Conservation (phyloP, 1,140 invertebrate species). For the Calosoma granatense region DNA sequence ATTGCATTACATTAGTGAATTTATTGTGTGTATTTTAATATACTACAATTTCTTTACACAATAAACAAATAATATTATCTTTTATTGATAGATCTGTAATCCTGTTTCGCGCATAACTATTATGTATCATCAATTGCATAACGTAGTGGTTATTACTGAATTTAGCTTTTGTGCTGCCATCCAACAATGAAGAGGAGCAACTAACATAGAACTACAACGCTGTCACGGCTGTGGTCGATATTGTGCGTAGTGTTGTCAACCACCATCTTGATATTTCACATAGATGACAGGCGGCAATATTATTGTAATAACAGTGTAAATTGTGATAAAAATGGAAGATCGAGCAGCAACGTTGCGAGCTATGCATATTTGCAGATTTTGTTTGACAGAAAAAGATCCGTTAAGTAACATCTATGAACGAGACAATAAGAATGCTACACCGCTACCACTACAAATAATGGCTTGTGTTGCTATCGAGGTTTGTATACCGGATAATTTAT, state of each 20-base stretch:
- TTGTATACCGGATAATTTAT: slow-evolving; percentile 17
- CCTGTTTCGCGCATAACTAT: too few species aligned
- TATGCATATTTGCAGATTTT: slow-evolving; percentile 61
- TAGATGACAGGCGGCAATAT: neutral
- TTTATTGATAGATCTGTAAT: too few species aligned
- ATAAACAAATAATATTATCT: too few species aligned
- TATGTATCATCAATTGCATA: too few species aligned
- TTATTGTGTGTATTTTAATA: too few species aligned
- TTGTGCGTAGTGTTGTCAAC: neutral
- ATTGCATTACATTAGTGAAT: too few species aligned
- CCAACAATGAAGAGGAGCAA: neutral
- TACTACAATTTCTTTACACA: too few species aligned
- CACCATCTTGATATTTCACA: neutral
- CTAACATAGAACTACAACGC: too few species aligned
- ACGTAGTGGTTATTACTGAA: neutral
- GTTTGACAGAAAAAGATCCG: slow-evolving; percentile 45
- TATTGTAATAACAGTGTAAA: neutral
- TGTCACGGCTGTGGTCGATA: neutral
- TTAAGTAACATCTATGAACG: slow-evolving; percentile 55
- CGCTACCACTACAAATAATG: slow-evolving; percentile 61
- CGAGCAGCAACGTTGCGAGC: slow-evolving; percentile 44
- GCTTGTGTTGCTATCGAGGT: slow-evolving; percentile 66
- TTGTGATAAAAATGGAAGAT: slow-evolving; percentile 40
- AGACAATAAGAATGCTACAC: slow-evolving; percentile 44
- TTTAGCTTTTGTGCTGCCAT: neutral